A percentile compares a stretch with the other conserved stretches of the same genome.
Conservation (phyloP, 2,113 vertebrate genomes). For the Tonatia bakeri region DNA sequence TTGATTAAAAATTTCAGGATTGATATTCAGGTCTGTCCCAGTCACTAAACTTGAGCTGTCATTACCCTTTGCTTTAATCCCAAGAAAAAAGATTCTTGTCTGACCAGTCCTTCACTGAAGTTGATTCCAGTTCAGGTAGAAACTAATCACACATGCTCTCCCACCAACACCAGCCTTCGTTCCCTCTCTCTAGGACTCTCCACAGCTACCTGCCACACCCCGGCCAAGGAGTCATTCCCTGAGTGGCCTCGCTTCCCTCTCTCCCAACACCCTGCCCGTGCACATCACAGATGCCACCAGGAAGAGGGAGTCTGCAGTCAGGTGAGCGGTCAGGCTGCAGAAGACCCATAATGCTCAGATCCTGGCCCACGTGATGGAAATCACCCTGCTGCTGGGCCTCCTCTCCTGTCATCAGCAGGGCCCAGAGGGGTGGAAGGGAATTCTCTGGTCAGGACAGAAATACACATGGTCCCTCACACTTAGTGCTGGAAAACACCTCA, state of each 20-base stretch:
- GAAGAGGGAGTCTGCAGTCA: slow-evolving; percentile 87
- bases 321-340: slow-evolving; percentile 78
- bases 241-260: slow-evolving; percentile 86
- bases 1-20: background rate
- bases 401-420: background rate
- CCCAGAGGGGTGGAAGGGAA: background rate
- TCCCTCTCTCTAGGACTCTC: slow-evolving; percentile 76
- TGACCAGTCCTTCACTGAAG: background rate
- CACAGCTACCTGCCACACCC: slow-evolving; percentile 64
- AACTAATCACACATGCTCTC: background rate
- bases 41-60: background rate
- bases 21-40: background rate
- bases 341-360: background rate
- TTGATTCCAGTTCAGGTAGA: background rate
- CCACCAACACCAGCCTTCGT: background rate
- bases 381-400: background rate
- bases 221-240: slow-evolving; percentile 85
- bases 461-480: background rate
- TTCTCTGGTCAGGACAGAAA: background rate
- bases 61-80: background rate
- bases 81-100: background rate
- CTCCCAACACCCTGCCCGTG: slow-evolving; percentile 90
- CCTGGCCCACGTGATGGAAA: background rate
- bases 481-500: background rate
- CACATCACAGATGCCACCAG: slow-evolving; percentile 91